Percentiles rank a stretch among this genome's conserved stretches.
Conservation (phyloP, 2,113 vertebrate genomes). For the Diphyllodes magnificus region DNA sequence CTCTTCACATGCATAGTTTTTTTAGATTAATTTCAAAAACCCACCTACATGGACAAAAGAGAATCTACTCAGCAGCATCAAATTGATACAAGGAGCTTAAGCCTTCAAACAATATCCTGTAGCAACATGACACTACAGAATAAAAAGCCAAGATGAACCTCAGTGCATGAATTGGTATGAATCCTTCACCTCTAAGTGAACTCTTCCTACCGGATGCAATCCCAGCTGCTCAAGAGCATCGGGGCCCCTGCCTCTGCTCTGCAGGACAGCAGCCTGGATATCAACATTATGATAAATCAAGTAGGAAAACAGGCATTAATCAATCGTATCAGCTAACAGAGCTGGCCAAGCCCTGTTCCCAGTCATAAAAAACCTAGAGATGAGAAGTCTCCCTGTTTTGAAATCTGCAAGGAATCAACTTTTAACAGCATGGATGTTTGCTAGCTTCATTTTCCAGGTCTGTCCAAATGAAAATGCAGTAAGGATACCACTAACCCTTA, state of each 20-base stretch:
- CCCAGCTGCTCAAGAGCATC: conserved; percentile 29
- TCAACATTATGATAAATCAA: conserved; percentile 45
- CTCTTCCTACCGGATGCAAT: conserved; percentile 35
- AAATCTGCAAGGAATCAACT: background rate
- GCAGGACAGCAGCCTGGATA: conserved; percentile 36
- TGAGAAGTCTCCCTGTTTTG: background rate
- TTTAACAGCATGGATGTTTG: background rate
- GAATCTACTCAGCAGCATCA: background rate
- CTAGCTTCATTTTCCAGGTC: background rate
- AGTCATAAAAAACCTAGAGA: background rate
- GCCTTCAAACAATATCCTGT: background rate
- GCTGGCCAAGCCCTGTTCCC: background rate
- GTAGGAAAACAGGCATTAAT: conserved; percentile 32
- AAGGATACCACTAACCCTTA: background rate
- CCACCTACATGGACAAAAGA: background rate
- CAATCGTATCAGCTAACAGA: background rate
- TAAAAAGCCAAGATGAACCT: background rate
- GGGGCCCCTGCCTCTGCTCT: background rate
- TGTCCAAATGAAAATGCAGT: background rate
- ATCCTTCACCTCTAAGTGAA: conserved; percentile 49
- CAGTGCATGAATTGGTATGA: background rate
- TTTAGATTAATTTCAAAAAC: background rate
- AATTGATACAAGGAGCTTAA: background rate
- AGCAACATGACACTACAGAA: background rate
- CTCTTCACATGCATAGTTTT: background rate